Evolutionary conservation across 2,888 invertebrate genomes (phyloP), one percentile per base, ranked within the genome.

Genomic region (Drosophila pseudotalamancana): DNA sequence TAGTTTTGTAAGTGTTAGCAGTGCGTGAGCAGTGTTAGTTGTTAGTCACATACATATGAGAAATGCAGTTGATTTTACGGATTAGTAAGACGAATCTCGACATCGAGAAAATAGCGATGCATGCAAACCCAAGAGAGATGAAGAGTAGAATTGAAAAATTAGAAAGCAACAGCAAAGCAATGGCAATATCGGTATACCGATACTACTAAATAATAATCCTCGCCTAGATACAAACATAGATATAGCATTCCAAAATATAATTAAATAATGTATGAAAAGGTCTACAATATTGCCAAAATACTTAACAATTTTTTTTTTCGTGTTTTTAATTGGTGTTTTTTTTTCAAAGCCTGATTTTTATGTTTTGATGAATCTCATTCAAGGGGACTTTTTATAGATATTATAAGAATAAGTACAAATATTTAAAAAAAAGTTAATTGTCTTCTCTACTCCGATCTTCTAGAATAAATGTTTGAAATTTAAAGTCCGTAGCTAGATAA

Each of bases 41-140:
- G 53, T 51, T 32, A 54, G 42, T 66, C 43, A 27, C 23, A 51
- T 62, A 50, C 54, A 50, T 55, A 39, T 71, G 66, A 66, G n/a
- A 48, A 29, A 60, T 54, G 57, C 63, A 50, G 57, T 72, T 78
- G 77, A 70, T 63, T 60, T 55, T 54, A 51, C 83, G 19, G 59
- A 60, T 60, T 77, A 80, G 73, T 78, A 31, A 62, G 49, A 54
- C 43, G 75, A 45, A 40, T 55, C 66, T 76, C 67, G 59, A 57
- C 59, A 46, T 39, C 54, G 60, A 65, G 70, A 63, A 37, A 53
- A 61, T 54, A 59, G 55, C 77, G 72, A 66, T 54, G 71, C 80
- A 86, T 81, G 80, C 82, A 82, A 87, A 77, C 82, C 81, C 78
- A 86, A 84, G 60, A 81, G 60, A 84, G 53, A 70, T 72, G 51